A percentile compares a stretch with the other conserved stretches of the same genome.
These are phyloP conservation scores for Typhlichthys eigenmanni DNA, from an alignment of 2,797 vertebrate genomes.

Conservation along the genomic window DNA sequence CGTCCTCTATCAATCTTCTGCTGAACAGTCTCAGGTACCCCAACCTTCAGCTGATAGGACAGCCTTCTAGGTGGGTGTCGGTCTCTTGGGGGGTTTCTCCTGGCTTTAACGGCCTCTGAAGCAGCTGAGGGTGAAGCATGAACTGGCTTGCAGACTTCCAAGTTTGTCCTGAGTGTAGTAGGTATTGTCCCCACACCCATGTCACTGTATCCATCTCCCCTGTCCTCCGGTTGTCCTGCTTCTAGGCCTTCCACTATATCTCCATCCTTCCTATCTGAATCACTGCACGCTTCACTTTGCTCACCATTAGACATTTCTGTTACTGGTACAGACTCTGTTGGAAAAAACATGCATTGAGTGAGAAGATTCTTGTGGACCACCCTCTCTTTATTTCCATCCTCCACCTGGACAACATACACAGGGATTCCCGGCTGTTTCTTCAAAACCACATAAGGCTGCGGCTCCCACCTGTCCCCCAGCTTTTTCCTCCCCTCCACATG, in stretches of 20 bases:
- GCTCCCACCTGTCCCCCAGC: slow-evolving; percentile 18
- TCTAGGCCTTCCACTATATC: no score
- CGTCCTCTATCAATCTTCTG: slow-evolving; percentile 1
- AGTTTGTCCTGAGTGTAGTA: no score
- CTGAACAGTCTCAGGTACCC: neutral
- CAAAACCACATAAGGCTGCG: slow-evolving; percentile 13
- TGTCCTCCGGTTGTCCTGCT: no score
- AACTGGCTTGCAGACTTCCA: no score
- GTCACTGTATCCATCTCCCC: no score
- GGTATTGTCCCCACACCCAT: no score
- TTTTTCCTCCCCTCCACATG: slow-evolving; percentile 26
- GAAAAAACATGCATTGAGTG: slow-evolving; percentile 16
- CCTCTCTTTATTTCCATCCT: slow-evolving; percentile 19
- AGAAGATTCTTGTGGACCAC: slow-evolving; percentile 16
- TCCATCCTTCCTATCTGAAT: no score
- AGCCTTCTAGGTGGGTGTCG: neutral
- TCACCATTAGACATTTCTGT: no score
- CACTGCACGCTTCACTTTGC: no score
- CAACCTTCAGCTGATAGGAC: neutral
- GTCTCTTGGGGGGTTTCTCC: neutral
- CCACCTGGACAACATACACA: slow-evolving; percentile 17
- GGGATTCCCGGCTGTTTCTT: slow-evolving; percentile 22
- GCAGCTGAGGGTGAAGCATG: no score
- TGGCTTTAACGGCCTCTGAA: neutral
- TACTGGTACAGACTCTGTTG: no score